These are phyloP conservation scores for Hybos culiciformis DNA, from an alignment of 2,888 invertebrate species.

Conservation along the genomic window DNA sequence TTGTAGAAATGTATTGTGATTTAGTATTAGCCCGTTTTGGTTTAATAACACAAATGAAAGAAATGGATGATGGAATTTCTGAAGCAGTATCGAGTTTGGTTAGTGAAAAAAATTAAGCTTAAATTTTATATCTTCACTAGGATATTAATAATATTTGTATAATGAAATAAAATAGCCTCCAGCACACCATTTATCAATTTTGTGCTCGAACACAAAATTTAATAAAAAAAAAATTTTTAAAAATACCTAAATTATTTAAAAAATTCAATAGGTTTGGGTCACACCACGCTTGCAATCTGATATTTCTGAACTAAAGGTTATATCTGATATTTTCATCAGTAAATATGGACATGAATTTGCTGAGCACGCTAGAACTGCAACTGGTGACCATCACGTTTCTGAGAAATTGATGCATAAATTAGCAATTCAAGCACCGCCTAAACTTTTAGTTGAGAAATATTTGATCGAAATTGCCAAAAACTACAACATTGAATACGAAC, in stretches of 20 bases:
- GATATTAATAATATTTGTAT: no score
- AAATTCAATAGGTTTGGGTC: no score
- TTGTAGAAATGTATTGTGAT: constrained; percentile 99
- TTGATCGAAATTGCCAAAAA: constrained; percentile 93
- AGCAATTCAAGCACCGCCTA: constrained; percentile 88
- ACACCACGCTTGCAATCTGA: constrained; percentile 84
- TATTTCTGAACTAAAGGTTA: constrained; percentile 61
- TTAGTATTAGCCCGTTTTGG: constrained; percentile 91
- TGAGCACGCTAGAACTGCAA: constrained; percentile 75
- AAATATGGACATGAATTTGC: constrained; percentile 94
- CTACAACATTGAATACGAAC: constrained; percentile 87
- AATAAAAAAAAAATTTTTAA: no score
- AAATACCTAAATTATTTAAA: no score
- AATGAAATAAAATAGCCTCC: no score
- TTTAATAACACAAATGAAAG: constrained; percentile 92
- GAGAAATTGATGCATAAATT: constrained; percentile 89
- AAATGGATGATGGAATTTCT: constrained; percentile 84
- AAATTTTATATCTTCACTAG: no score
- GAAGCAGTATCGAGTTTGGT: constrained; percentile 78
- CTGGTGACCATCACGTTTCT: constrained; percentile 76
- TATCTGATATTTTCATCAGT: constrained; percentile 73
- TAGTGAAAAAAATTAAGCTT: no score
- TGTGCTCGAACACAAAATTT: no score
- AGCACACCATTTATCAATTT: no score
- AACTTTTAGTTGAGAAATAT: constrained; percentile 81